Evolutionary conservation across 2,113 vertebrate species (phyloP), one percentile per base, ranked within the genome.

Genomic region (Cottus gobio): DNA sequence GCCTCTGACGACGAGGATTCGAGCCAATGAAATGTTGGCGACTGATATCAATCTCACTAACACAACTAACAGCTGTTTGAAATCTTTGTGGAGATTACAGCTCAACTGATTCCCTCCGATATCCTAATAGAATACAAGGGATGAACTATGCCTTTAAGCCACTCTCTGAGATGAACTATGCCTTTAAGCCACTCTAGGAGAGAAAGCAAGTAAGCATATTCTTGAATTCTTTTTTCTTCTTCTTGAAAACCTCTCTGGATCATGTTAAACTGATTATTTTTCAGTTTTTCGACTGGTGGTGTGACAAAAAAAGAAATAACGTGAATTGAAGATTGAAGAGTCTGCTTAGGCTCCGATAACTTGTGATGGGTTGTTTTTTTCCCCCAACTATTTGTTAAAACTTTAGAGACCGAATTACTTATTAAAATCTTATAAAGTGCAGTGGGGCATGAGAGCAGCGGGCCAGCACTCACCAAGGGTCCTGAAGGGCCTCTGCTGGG

Each of bases 401-500:
- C 26, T 24, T 30, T 1, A 7, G 24, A 34, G 5, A n/a, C 28
- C 6, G 9, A 24, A 44, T 24, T 5, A 58, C 34, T 31, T 4
- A 56, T 42, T 0, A 30, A 34, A 16, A 36, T 28, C 39, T 0
- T 2, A 44, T 34, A 7, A 34, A 67, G 62, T 13, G 4, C 31
- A 28, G 46, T 4, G 22, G 34, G 18, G 1, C n/a, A n/a, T 71
- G 30, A 11, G 24, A 34, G 20, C 10, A 28, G 39, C 28, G 2
- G 6, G 8, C 13, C 7, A 30, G 75, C 28, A 94, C 96, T 97
- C 93, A 98, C 98, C 95, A 2, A 99, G 95, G 26, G 95, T 97
- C 88, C 95, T 91, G 86, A 99, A 99, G 61, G 97, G 96, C 87
- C 97, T 96, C 91, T 98, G 96, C 75, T 95, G 96, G 75, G 97